Evolutionary conservation across 2,888 invertebrate genomes (phyloP).

Genomic region (Hydropsyche betteni): DNA sequence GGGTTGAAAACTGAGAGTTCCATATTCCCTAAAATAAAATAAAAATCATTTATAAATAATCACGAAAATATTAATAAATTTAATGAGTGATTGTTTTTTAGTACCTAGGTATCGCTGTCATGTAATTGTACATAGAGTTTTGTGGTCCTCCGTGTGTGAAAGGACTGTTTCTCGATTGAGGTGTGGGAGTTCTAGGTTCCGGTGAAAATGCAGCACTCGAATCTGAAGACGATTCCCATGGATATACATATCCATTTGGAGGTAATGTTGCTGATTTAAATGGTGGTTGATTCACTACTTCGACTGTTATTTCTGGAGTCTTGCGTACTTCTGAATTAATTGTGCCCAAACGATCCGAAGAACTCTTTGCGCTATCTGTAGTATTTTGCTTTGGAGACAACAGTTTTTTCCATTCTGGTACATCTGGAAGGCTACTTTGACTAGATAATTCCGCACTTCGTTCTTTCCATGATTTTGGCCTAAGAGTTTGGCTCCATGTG

Average conservation of each 20-base stretch:
- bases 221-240: constrained; percentile 67
- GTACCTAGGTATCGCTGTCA: constrained; percentile 47
- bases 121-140: constrained; percentile 38
- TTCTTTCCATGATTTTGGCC: constrained; percentile 63
- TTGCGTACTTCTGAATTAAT: constrained; percentile 41
- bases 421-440: constrained; percentile 54
- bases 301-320: constrained; percentile 51
- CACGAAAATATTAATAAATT: not conserved
- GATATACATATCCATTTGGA: constrained; percentile 50
- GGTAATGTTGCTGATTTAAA: constrained; percentile 36
- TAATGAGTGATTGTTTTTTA: not conserved
- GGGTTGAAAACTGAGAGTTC: constrained; percentile 58
- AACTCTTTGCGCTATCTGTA: constrained; percentile 53
- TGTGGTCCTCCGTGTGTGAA: constrained; percentile 40
- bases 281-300: constrained; percentile 58
- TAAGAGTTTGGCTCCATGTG: constrained; percentile 64
- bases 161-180: constrained; percentile 51
- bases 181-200: constrained; percentile 51
- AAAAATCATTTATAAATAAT: not conserved
- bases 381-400: constrained; percentile 12
- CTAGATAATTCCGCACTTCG: constrained; percentile 64
- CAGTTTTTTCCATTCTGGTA: constrained; percentile 61
- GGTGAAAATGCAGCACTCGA: constrained; percentile 61
- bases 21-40: constrained; percentile 63
- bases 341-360: constrained; percentile 52